A percentile compares a stretch with the other conserved stretches of the same genome.
These are phyloP conservation scores for Agriopis aurantiaria DNA, from an alignment of 2,888 invertebrate species.

Conservation along the genomic window DNA sequence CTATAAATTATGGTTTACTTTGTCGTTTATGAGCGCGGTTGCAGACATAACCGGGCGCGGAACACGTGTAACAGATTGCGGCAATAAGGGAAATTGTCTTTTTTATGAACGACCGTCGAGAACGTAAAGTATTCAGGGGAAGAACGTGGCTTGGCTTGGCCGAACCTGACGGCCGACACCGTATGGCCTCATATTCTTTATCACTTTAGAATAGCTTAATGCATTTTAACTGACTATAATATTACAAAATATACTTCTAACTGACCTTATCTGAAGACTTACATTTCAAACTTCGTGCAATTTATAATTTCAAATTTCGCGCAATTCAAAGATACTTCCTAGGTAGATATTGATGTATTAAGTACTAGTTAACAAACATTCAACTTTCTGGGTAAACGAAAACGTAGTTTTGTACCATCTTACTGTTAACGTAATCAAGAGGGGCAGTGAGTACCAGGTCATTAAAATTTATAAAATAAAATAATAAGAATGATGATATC, in stretches of 20 bases:
- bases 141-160: slow-evolving; percentile 55
- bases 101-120: slow-evolving; percentile 82
- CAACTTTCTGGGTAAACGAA: too few species aligned
- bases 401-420: too few species aligned
- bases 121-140: slow-evolving; percentile 77
- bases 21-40: slow-evolving; percentile 84
- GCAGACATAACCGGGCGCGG: slow-evolving; percentile 78
- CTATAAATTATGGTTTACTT: slow-evolving; percentile 85
- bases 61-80: slow-evolving; percentile 85
- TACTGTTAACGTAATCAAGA: too few species aligned
- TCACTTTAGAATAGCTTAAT: slow-evolving; percentile 29
- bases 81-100: slow-evolving; percentile 86
- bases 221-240: slow-evolving; percentile 9
- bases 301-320: too few species aligned
- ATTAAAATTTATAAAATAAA: too few species aligned
- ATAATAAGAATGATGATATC: too few species aligned
- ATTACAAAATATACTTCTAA: background rate
- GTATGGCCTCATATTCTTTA: slow-evolving; percentile 46
- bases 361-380: too few species aligned
- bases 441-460: too few species aligned
- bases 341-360: too few species aligned
- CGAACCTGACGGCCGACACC: slow-evolving; percentile 46
- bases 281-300: too few species aligned
- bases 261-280: background rate
- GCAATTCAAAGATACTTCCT: too few species aligned